Evolutionary conservation across 92 coral and sea anemone genomes (phyloP).

Genomic region (Scolanthus callimorphus): DNA sequence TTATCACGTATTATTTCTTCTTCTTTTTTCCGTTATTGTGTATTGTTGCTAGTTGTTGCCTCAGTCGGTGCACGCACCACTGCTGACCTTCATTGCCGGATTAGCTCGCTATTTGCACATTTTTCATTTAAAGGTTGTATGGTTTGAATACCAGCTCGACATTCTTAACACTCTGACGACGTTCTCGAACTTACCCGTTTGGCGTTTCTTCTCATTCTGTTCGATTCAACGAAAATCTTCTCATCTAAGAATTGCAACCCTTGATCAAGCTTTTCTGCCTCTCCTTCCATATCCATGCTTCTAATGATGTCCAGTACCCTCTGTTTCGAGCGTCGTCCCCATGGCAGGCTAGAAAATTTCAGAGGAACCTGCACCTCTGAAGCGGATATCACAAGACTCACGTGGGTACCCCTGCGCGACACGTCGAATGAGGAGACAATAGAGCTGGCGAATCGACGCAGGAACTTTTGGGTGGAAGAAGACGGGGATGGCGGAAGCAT

Average conservation of each 20-base stretch:
- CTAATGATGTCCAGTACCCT: constrained; percentile 25
- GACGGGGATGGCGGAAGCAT: constrained; percentile 39
- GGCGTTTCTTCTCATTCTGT: constrained; percentile 46
- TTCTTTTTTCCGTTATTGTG: no score
- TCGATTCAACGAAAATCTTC: constrained; percentile 40
- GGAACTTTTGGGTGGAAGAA: constrained; percentile 5
- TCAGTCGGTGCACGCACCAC: no score
- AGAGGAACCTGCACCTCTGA: constrained; percentile 23
- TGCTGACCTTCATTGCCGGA: no score
- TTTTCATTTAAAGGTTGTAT: no score
- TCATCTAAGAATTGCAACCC: constrained; percentile 43
- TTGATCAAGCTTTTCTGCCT: constrained; percentile 34
- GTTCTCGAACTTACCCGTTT: constrained; percentile 45
- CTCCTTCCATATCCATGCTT: constrained; percentile 9
- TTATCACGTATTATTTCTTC: no score
- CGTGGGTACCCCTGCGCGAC: constrained; percentile 34
- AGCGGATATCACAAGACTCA: constrained; percentile 36
- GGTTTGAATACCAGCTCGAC: no score
- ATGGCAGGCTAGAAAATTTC: constrained; percentile 32
- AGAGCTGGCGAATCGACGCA: constrained; percentile 24
- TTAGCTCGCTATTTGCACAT: no score
- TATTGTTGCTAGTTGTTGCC: no score
- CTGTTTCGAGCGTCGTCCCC: constrained; percentile 10
- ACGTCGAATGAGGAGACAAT: constrained; percentile 36
- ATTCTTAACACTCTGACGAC: no score